phyloP scores from a whole-genome alignment of 2,888 invertebrate genomes.

The Dolichomitus sp. region DNA sequence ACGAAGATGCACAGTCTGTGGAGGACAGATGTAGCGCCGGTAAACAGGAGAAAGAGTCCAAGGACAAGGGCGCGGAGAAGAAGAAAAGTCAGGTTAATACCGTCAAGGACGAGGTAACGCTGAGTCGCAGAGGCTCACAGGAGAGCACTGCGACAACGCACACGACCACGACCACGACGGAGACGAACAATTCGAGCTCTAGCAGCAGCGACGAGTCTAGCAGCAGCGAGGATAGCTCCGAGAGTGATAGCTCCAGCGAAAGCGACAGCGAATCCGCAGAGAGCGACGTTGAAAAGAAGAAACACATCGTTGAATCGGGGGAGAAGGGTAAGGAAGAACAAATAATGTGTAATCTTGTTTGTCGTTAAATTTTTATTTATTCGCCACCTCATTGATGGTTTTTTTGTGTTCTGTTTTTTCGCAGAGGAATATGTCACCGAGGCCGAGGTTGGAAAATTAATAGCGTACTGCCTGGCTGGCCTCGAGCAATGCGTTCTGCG shows the following conservation, averaged over 20 bases:
- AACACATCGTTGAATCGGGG: slow-evolving; percentile 65
- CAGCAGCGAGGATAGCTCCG: slow-evolving; percentile 88
- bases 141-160: slow-evolving; percentile 86
- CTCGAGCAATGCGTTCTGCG: slow-evolving; percentile 94
- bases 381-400: neutral
- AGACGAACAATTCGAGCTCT: slow-evolving; percentile 85
- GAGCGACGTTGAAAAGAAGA: slow-evolving; percentile 86
- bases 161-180: slow-evolving; percentile 84
- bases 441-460: slow-evolving; percentile 88
- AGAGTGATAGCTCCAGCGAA: slow-evolving; percentile 87
- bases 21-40: slow-evolving; percentile 30
- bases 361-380: neutral
- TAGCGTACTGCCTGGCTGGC: slow-evolving; percentile 91
- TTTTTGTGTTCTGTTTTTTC: neutral
- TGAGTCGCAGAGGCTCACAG: slow-evolving; percentile 83
- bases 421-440: slow-evolving; percentile 84
- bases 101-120: slow-evolving; percentile 76
- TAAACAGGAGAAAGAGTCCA: slow-evolving; percentile 71
- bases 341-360: neutral
- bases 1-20: slow-evolving; percentile 71
- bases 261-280: slow-evolving; percentile 87
- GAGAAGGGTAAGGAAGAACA: slow-evolving; percentile 74
- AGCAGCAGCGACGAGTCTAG: slow-evolving; percentile 87
- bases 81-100: slow-evolving; percentile 72
- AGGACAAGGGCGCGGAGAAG: slow-evolving; percentile 74